These are phyloP conservation scores for Mya arenaria DNA, from an alignment of 1,140 invertebrate genomes.

Conservation along the genomic window DNA sequence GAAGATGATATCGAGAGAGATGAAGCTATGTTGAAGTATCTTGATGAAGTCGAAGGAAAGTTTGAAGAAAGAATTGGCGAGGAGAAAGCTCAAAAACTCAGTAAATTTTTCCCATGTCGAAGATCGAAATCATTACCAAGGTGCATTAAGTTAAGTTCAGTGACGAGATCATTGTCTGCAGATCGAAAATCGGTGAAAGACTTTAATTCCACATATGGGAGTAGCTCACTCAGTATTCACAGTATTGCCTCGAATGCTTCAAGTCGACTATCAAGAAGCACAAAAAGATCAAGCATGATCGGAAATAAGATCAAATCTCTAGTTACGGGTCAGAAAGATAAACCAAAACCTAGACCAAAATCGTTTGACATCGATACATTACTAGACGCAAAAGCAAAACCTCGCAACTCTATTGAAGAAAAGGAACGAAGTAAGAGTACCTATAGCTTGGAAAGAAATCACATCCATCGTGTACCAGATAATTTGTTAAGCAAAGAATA, in stretches of 20 bases:
- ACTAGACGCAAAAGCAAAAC: slow-evolving; percentile 19
- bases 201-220: slow-evolving; percentile 33
- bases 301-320: slow-evolving; percentile 73
- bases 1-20: slow-evolving; percentile 62
- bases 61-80: slow-evolving; percentile 72
- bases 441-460: slow-evolving; percentile 35
- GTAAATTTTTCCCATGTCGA: slow-evolving; percentile 75
- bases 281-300: slow-evolving; percentile 73
- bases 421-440: slow-evolving; percentile 37
- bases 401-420: slow-evolving; percentile 29
- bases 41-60: slow-evolving; percentile 73
- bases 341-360: slow-evolving; percentile 69
- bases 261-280: slow-evolving; percentile 63
- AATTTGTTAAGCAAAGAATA: slow-evolving; percentile 46
- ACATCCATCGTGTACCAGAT: slow-evolving; percentile 67
- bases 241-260: slow-evolving; percentile 60
- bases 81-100: slow-evolving; percentile 66
- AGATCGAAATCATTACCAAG: slow-evolving; percentile 73
- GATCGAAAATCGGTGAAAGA: slow-evolving; percentile 42
- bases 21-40: slow-evolving; percentile 71
- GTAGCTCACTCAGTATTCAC: slow-evolving; percentile 65
- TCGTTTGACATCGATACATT: slow-evolving; percentile 72
- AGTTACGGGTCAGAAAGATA: slow-evolving; percentile 54
- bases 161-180: slow-evolving; percentile 51
- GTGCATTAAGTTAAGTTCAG: slow-evolving; percentile 64